Percentiles rank a stretch among this genome's conserved stretches.
Conservation (phyloP, 1,140 invertebrate species). For the Muscidifurax raptorellus region DNA sequence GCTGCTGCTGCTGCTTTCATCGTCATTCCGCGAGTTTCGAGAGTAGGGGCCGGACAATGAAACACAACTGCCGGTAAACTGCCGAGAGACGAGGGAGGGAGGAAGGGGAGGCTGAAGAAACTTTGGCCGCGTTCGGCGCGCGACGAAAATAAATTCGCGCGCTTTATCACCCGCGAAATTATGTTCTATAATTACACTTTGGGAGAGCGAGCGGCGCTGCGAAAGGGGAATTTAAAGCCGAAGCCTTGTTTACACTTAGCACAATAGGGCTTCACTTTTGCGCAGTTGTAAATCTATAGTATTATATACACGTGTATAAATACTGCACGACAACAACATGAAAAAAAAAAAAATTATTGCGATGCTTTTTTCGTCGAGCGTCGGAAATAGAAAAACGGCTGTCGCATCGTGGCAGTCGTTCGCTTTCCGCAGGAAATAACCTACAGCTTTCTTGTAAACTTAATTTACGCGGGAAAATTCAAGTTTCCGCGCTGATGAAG, state of each 20-base stretch:
- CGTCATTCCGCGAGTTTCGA: slow-evolving; percentile 49
- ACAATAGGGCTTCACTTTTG: neutral
- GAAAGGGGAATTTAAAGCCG: slow-evolving; percentile 23
- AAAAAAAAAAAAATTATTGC: neutral
- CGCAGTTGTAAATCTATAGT: neutral
- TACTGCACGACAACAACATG: too few relatives aligned
- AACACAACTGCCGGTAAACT: slow-evolving; percentile 1
- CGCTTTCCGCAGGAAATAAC: too few relatives aligned
- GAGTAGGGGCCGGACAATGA: slow-evolving; percentile 21
- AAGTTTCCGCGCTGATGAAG: too few relatives aligned
- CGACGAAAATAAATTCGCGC: slow-evolving; percentile 41
- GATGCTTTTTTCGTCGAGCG: too few relatives aligned
- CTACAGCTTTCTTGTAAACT: too few relatives aligned
- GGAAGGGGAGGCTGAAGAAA: slow-evolving; percentile 35
- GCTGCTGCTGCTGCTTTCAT: neutral
- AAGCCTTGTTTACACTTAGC: slow-evolving; percentile 23
- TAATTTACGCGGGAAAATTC: too few relatives aligned
- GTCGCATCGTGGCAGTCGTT: too few relatives aligned
- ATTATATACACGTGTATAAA: too few relatives aligned
- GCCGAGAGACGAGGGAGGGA: neutral
- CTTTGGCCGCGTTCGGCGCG: slow-evolving; percentile 36
- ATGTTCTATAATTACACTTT: slow-evolving; percentile 46
- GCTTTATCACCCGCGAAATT: slow-evolving; percentile 45
- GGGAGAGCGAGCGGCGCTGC: neutral
- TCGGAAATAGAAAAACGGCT: too few relatives aligned